Evolutionary conservation across 2,113 vertebrate species (phyloP).

Genomic region (Tamias sibiricus): DNA sequence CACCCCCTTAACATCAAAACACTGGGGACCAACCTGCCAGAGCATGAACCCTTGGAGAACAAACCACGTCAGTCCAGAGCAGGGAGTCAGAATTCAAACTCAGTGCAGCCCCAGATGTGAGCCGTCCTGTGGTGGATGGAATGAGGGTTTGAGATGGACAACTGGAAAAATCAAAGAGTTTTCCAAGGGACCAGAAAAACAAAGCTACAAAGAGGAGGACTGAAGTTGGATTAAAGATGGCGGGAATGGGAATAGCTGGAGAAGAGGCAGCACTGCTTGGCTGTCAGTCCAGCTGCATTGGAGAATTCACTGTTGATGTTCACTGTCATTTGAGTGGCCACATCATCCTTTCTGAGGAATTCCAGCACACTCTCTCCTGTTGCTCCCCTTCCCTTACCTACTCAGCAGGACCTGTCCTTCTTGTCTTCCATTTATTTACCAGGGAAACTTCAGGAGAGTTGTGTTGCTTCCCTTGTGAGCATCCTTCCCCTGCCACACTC

Average conservation of each 20-base stretch:
- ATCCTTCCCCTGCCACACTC: neutral
- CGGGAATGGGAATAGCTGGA: neutral
- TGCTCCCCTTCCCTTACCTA: neutral
- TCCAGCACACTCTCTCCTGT: neutral
- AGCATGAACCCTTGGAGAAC: neutral
- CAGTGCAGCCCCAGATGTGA: neutral
- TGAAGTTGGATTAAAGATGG: neutral
- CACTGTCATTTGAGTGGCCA: neutral
- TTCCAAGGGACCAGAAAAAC: neutral
- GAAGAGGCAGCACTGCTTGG: neutral
- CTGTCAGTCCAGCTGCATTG: neutral
- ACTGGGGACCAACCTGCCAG: neutral
- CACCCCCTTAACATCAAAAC: neutral
- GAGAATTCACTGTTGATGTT: neutral
- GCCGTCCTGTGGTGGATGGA: neutral
- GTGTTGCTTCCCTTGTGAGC: neutral
- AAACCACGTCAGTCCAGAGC: neutral
- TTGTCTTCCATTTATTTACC: neutral
- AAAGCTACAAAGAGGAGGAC: neutral
- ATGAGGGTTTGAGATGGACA: neutral
- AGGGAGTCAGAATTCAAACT: neutral
- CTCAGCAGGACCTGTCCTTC: neutral
- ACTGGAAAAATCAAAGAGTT: neutral
- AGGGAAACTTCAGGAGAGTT: neutral
- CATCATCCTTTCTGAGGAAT: neutral